Evolutionary conservation across 2,888 invertebrate species (phyloP), one percentile per base, ranked within the genome.

Genomic region (Tinea pellionella): DNA sequence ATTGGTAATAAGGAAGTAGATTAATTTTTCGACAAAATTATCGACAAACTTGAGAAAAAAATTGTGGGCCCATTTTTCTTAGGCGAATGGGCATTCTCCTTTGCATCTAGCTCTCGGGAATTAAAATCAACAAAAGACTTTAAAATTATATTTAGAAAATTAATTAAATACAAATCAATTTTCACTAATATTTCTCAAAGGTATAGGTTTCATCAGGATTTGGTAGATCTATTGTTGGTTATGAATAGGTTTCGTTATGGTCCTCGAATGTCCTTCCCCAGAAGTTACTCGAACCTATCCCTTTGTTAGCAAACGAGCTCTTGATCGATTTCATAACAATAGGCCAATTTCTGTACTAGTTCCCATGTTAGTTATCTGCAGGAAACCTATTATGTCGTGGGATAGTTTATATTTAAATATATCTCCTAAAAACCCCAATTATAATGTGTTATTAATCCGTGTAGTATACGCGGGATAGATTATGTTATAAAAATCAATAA

Each of bases 191-290:
- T 57, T 30, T 6, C 15, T 16, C 6, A 65, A 73, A 73, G 67
- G 68, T 72, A 69, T 69, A 76, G 75, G 75, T 79, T 77, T 72
- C 73, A 76, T 75, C 75, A 73, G 72, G 76, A 78, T 73, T 70
- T 30, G 64, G 60, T 59, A 63, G 60, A 61, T 63, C 78, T 69
- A 79, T 83, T 82, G 82, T 82, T 78, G 74, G 74, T 71, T 72
- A 71, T 82, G 72, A 80, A 80, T 80, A 69, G 75, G 69, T 68
- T 81, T 83, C 81, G 83, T 83, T 83, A 83, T 72, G 77, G 73
- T 67, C 70, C 72, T 70, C 71, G 75, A 81, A 80, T 74, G 77
- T 78, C 75, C 74, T 69, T 72, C 72, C 59, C 43, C 47, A 47
- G 16, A 47, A 69, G 71, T 69, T 67, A 71, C 72, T 71, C 70